Conservation (phyloP, 2,888 invertebrate genomes). For the Gerris lacustris region DNA sequence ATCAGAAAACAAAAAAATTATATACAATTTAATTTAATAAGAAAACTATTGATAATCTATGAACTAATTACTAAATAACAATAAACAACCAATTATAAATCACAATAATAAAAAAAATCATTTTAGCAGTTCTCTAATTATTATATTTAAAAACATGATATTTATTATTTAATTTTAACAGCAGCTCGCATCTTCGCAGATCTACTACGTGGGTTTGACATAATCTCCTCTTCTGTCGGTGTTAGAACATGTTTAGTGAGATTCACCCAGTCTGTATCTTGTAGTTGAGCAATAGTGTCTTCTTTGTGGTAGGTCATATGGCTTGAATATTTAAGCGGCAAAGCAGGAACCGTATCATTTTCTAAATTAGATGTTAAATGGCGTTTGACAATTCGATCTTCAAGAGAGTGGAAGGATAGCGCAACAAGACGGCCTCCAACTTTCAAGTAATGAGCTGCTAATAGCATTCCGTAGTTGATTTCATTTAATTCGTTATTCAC, state of each 20-base stretch:
- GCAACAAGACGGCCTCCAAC: constrained; percentile 64
- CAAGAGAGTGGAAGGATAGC: constrained; percentile 82
- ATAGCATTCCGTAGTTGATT: constrained; percentile 71
- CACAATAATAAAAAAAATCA: too few species aligned
- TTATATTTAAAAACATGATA: not conserved
- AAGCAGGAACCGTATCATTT: constrained; percentile 55
- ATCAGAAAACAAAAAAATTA: too few species aligned
- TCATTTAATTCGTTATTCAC: constrained; percentile 94
- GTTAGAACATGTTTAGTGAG: constrained; percentile 67
- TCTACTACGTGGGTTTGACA: constrained; percentile 67
- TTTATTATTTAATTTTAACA: constrained; percentile 44
- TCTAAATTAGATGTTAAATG: constrained; percentile 67
- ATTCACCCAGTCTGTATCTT: constrained; percentile 56
- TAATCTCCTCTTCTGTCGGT: constrained; percentile 61
- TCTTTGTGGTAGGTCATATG: constrained; percentile 47
- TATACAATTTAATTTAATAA: too few species aligned
- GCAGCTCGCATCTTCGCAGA: constrained; percentile 83
- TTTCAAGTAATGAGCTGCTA: constrained; percentile 66
- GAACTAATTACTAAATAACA: too few species aligned
- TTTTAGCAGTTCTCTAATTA: not conserved
- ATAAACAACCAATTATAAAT: too few species aligned
- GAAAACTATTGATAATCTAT: too few species aligned
- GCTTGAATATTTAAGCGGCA: constrained; percentile 59
- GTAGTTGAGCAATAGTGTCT: constrained; percentile 48
- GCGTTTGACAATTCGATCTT: constrained; percentile 85